Conservation (phyloP, 2,797 vertebrate genomes). For the Phyllotis vaccarum region DNA sequence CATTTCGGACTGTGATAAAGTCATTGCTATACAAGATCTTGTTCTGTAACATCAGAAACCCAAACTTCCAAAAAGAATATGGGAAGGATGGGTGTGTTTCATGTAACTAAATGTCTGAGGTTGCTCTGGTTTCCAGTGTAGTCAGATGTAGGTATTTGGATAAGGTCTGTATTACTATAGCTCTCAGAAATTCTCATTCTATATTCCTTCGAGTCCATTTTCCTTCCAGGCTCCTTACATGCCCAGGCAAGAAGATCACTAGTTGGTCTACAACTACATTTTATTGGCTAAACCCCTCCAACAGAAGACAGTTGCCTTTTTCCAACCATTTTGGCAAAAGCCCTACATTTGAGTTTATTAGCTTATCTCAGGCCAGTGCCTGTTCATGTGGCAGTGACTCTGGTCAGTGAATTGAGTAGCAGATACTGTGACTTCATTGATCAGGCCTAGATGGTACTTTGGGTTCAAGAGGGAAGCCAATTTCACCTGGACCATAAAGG, state of each 20-base stretch:
- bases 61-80: neutral
- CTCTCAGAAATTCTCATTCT: neutral
- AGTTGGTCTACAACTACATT: neutral
- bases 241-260: neutral
- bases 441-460: no score
- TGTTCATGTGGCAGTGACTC: neutral
- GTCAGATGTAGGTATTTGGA: neutral
- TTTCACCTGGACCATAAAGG: neutral
- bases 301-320: neutral
- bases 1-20: neutral
- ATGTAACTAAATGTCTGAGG: neutral
- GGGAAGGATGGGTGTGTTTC: neutral
- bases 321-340: neutral
- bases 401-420: neutral
- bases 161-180: neutral
- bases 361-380: neutral
- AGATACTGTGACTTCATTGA: neutral
- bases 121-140: neutral
- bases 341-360: neutral
- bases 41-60: conserved; percentile 4
- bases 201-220: neutral
- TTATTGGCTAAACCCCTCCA: neutral
- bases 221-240: neutral
- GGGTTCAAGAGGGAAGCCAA: neutral
- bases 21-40: neutral